Evolutionary conservation across 2,888 invertebrate genomes (phyloP).

Genomic region (Lithophane leautieri): DNA sequence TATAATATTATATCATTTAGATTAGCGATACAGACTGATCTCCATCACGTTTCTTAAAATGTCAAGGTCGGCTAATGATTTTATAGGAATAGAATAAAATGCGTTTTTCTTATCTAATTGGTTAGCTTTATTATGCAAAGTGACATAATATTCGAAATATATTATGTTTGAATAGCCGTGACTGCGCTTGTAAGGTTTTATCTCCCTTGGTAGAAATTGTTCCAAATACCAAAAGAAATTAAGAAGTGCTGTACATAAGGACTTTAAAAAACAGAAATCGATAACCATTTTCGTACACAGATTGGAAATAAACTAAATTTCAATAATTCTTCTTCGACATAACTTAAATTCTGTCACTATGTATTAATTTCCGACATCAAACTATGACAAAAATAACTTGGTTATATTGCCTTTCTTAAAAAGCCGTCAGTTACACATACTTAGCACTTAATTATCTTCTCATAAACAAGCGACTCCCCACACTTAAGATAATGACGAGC

Average conservation of each 20-base stretch:
- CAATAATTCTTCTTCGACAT: too few relatives aligned
- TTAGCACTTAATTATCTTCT: conserved; percentile 49
- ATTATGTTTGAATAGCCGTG: background rate
- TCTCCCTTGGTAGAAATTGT: too few relatives aligned
- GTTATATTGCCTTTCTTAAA: conserved; percentile 4
- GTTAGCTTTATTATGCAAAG: background rate
- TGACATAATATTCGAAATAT: background rate
- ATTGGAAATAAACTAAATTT: too few relatives aligned
- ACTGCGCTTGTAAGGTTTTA: background rate
- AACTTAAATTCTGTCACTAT: too few relatives aligned
- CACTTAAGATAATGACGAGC: conserved; percentile 44
- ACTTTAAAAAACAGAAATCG: too few relatives aligned
- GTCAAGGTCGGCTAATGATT: conserved; percentile 34
- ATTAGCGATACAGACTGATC: conserved; percentile 11
- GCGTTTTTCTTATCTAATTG: conserved; percentile 27
- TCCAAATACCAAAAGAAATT: too few relatives aligned
- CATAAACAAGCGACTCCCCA: conserved; percentile 45
- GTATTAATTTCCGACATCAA: background rate
- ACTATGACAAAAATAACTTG: background rate
- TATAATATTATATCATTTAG: conserved; percentile 4
- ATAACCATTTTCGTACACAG: too few relatives aligned
- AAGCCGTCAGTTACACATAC: conserved; percentile 32
- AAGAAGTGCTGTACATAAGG: too few relatives aligned
- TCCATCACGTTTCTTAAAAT: conserved; percentile 42
- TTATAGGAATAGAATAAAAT: conserved; percentile 15